Evolutionary conservation across 2,797 vertebrate genomes (phyloP), one percentile per base, ranked within the genome.

Genomic region (Manis pentadactyla): DNA sequence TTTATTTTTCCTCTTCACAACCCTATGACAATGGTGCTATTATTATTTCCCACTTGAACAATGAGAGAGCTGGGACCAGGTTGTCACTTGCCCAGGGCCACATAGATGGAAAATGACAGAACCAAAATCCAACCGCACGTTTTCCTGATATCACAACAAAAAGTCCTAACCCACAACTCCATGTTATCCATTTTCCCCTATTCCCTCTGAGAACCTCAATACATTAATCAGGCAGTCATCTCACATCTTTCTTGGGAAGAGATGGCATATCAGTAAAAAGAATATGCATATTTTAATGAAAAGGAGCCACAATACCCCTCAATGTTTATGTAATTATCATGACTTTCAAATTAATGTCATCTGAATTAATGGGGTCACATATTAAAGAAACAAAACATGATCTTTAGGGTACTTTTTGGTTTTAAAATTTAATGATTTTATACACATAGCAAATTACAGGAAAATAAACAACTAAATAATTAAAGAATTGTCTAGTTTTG

Each of bases 321-420:
- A 13, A 61, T 97, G 96, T 98, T 96, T 97, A 42, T 96, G 42
- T 97, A 97, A 96, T 97, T 96, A 97, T 95, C 89, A 94, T 96
- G 89, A 96, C 96, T 98, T 97, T 96, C 55, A 93, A 95, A 97
- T 97, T 97, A 97, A 97, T 97, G 94, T 96, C 95, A 95, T 95
- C 77, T 86, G 77, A 96, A 96, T 96, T 96, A 97, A 96, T 96
- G 81, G 84, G 94, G 96, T 95, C 91, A 93, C 68, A 86, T 31
- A 83, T 90, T 92, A 97, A 97, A 94, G 94, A 97, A 97, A 96
- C 93, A 96, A 95, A 96, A 96, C 84, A 75, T 96, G 91, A 96
- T 97, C 83, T 93, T 96, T 95, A 96, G 94, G 95, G 93, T 93
- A 90, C 75, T 94, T 97, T 83, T 63, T 87, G 81, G 71, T 84